These are phyloP conservation scores for Pavo muticus DNA, from an alignment of 2,113 vertebrate species.

Conservation along the genomic window DNA sequence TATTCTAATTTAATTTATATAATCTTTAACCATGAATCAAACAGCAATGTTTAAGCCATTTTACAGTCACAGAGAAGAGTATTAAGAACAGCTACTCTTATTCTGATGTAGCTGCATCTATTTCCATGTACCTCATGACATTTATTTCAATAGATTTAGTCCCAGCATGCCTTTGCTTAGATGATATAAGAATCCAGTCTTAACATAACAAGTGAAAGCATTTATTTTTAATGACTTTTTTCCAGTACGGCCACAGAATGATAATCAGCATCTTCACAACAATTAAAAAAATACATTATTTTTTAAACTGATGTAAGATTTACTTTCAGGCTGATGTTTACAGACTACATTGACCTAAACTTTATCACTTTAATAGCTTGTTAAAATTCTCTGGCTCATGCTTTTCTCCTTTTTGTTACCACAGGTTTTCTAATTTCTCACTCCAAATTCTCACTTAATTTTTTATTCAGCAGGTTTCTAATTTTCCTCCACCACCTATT, in stretches of 20 bases:
- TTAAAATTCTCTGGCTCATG: not conserved
- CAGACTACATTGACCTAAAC: constrained; percentile 16
- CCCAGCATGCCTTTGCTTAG: not conserved
- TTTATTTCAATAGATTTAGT: not conserved
- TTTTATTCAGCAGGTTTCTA: not conserved
- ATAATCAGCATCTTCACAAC: constrained; percentile 8
- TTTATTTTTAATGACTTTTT: constrained; percentile 5
- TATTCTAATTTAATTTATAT: not conserved
- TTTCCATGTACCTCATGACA: not conserved
- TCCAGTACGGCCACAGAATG: constrained; percentile 9
- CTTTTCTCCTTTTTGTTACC: not conserved
- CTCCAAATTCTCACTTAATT: not conserved
- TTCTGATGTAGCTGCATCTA: not conserved
- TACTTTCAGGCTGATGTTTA: constrained; percentile 43
- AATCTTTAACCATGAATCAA: not conserved
- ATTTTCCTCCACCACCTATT: not conserved
- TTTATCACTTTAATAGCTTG: not conserved
- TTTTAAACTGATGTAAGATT: constrained; percentile 25
- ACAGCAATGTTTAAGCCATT: not conserved
- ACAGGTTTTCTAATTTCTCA: not conserved
- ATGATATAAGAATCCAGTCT: not conserved
- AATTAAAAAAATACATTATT: not conserved
- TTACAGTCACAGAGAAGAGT: not conserved
- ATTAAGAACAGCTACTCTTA: not conserved
- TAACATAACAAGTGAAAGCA: not conserved